Base-by-base conservation (phyloP, 2,797 vertebrate species). In the Xenopus petersii region DNA sequence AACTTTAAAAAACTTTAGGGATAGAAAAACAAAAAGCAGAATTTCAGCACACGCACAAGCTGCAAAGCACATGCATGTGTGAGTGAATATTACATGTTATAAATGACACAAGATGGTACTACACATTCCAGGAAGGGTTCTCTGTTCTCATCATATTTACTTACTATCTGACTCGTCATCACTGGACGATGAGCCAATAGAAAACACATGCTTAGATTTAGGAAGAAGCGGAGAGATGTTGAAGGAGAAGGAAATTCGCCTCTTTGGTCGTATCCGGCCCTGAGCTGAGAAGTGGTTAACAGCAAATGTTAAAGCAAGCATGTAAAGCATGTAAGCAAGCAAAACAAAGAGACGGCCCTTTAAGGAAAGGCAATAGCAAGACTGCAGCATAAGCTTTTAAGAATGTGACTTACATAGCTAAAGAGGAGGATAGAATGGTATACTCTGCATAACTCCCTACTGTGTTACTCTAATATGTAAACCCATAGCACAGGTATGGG, bases 81-180 rank as follows among this genome's bases (percentile, higher is more conserved):
- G 0, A 4, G 24, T 26, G n/a, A 3, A 21, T 17, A 17, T 16
- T 68, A 33, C 49, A 55, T 58, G 26, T n/a, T 46, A 58, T 11
- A 67, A 56, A 56, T 16, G 8, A 17, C 54, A 56, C 4, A 56
- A 56, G 49, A 24, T 10, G 17, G 10, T 12, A 30, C n/a, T 1
- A 2, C 54, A 3, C 7, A 56, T 16, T 15, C 54, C 16, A 51
- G 26, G 58, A 11, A 72, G 13, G 21, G 64, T 64, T 48, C 59
- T 21, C 15, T 4, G 51, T 55, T 16, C 49, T 12, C 47, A 78
- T 71, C 59, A 26, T 17, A 0, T 66, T 87, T 94, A 96, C 96
- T 98, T 94, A 97, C 95, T 92, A 82, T 87, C 85, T 81, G 86
- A 84, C 87, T 93, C 92, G n/a, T 97, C 94, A 89, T 95, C 95